These are phyloP conservation scores for honey bee (Apis mellifera) DNA, from an alignment of 1,140 invertebrate genomes.

Conservation along the genomic window DNA sequence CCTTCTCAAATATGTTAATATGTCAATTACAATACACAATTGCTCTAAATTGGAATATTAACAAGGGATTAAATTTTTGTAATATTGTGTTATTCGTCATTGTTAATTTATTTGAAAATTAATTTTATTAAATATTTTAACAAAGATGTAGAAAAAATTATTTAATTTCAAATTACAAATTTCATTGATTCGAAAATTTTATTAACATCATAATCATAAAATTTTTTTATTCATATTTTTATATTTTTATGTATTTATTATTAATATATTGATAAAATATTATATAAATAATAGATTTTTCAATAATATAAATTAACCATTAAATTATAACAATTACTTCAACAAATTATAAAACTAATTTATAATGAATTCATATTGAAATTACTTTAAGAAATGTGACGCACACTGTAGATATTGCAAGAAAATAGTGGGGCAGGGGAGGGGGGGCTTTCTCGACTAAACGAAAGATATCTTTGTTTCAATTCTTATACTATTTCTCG, in stretches of 20 bases:
- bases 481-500: neutral
- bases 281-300: neutral
- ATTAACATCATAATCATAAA: too few species aligned
- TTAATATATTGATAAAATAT: neutral
- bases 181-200: neutral
- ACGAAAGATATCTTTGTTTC: constrained; percentile 41
- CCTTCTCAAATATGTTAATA: neutral
- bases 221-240: neutral
- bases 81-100: neutral
- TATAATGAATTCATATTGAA: neutral
- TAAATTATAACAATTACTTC: too few species aligned
- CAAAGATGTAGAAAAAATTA: neutral
- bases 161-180: neutral
- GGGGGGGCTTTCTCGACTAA: neutral
- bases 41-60: neutral
- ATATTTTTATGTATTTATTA: neutral
- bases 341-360: neutral
- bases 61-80: neutral
- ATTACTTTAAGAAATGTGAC: neutral
- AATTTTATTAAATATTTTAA: neutral
- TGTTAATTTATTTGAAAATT: neutral
- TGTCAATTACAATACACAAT: neutral
- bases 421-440: constrained; percentile 15
- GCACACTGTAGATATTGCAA: constrained; percentile 4
- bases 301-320: neutral